Conservation (phyloP, 2,797 vertebrate genomes). For the Neopelma chrysocephalum region DNA sequence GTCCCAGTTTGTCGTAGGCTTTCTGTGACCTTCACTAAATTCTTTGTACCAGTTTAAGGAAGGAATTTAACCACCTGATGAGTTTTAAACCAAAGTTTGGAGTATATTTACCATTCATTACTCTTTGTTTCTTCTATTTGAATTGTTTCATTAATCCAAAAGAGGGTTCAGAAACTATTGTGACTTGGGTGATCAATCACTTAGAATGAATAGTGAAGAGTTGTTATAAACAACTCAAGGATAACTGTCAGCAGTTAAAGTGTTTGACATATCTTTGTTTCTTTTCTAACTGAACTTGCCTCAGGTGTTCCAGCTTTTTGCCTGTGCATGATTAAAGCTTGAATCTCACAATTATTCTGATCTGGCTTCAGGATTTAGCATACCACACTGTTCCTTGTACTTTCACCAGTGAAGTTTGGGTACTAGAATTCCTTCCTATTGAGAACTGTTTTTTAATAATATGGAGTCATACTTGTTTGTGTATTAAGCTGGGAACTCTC, state of each 20-base stretch:
- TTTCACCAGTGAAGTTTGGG: not conserved
- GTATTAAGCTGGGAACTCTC: not conserved
- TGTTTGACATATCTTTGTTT: not conserved
- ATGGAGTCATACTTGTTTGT: rapidly evolving
- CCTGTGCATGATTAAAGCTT: not conserved
- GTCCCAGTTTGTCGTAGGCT: not conserved
- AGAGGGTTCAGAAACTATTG: not conserved
- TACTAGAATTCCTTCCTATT: not conserved
- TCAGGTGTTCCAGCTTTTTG: not conserved
- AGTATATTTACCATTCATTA: not conserved
- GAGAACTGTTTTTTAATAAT: not conserved
- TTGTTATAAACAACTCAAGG: not conserved
- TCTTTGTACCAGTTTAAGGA: not conserved
- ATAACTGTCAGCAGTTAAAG: not conserved
- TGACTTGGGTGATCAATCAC: slow-evolving; percentile 8
- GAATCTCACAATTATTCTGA: not conserved
- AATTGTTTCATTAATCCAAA: slow-evolving; percentile 24
- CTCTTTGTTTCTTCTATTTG: slow-evolving; percentile 7
- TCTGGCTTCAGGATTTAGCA: not conserved
- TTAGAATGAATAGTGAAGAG: not conserved
- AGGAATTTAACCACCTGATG: not conserved
- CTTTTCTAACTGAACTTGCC: not conserved
- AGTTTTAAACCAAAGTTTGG: not conserved
- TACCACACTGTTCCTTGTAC: rapidly evolving
- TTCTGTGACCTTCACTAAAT: not conserved